Percentiles rank a stretch among this genome's conserved stretches.
Evolutionary conservation across 1,140 invertebrate species (phyloP).

Genomic region (Drosophila grimshawi): DNA sequence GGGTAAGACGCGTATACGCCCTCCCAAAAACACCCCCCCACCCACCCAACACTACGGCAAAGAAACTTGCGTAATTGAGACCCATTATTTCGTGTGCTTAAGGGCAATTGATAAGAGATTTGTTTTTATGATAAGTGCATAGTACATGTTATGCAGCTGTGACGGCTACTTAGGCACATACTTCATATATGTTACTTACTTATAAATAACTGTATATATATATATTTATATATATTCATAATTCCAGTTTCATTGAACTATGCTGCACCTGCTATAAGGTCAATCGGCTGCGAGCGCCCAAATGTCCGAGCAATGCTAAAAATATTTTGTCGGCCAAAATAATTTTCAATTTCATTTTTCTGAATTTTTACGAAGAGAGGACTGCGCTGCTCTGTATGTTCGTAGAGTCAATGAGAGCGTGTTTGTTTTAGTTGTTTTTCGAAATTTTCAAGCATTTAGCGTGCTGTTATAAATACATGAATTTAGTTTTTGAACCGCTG

Average conservation of each 20-base stretch:
- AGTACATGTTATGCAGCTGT: background rate
- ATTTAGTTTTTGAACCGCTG: constrained; percentile 81
- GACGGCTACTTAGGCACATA: constrained; percentile 6
- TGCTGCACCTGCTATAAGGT: constrained; percentile 74
- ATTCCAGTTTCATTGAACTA: constrained; percentile 75
- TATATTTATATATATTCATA: constrained; percentile 51
- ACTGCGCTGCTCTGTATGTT: background rate
- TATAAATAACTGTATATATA: background rate
- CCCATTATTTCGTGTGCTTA: constrained; percentile 36
- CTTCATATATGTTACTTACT: background rate
- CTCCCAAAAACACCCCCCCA: background rate
- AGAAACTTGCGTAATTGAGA: constrained; percentile 74
- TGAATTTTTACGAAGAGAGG: constrained; percentile 23
- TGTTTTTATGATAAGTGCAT: background rate
- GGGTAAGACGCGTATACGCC: constrained; percentile 65
- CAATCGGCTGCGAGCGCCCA: constrained; percentile 47
- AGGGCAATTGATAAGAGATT: constrained; percentile 47
- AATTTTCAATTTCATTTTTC: constrained; percentile 53
- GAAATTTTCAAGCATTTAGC: constrained; percentile 68
- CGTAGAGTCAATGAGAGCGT: constrained; percentile 11
- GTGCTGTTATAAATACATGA: constrained; percentile 77
- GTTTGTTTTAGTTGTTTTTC: constrained; percentile 27
- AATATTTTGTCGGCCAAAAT: constrained; percentile 51
- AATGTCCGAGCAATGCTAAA: constrained; percentile 42
- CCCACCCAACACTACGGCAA: constrained; percentile 22